Evolutionary conservation across 2,888 invertebrate genomes (phyloP).

Genomic region (Mactromeris polynyma): DNA sequence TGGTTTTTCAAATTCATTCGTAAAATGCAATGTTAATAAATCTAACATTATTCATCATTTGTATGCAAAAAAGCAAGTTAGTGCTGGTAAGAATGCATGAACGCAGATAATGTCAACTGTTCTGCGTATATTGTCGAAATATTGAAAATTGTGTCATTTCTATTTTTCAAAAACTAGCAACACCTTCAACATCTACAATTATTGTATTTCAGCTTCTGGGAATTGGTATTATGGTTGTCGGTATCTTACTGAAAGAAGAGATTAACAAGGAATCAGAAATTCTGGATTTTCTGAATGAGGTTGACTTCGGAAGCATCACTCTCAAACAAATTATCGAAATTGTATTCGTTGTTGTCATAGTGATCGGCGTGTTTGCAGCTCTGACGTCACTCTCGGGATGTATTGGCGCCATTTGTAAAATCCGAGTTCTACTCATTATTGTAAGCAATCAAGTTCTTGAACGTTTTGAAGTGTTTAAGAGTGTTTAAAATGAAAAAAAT

Average conservation of each 20-base stretch:
- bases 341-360: conserved; percentile 49
- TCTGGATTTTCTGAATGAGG: conserved; percentile 44
- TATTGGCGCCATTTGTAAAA: conserved; percentile 52
- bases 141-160: no score
- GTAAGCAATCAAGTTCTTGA: no score
- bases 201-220: conserved; percentile 52
- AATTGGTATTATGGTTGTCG: conserved; percentile 53
- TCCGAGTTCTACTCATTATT: conserved; percentile 40
- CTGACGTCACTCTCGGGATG: conserved; percentile 58
- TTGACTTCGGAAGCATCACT: conserved; percentile 48
- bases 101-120: no score
- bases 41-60: no score
- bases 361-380: conserved; percentile 50
- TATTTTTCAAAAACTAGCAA: no score
- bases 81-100: no score
- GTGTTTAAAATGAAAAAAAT: no score
- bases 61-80: no score
- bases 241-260: conserved; percentile 36
- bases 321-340: conserved; percentile 44
- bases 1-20: no score
- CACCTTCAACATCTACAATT: background rate
- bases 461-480: no score
- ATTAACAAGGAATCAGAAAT: conserved; percentile 51
- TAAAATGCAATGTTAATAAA: no score
- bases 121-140: no score